Percentiles rank a stretch among this genome's conserved stretches.
Conservation (phyloP, 2,113 vertebrate species). For the Stigmatopora argus region DNA sequence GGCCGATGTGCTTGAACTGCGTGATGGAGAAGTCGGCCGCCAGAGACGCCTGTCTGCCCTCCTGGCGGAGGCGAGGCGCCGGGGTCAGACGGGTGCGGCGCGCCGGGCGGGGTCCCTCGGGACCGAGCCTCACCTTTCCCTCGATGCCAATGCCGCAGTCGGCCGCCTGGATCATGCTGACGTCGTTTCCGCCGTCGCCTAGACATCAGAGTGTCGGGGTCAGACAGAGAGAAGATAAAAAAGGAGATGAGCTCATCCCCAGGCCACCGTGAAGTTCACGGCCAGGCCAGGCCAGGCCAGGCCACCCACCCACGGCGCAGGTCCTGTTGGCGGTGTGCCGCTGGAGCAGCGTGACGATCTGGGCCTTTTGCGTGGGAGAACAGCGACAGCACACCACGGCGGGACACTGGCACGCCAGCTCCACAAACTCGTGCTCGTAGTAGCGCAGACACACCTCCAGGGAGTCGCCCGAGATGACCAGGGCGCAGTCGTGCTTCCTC, state of each 20-base stretch:
- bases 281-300: no score
- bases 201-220: no score
- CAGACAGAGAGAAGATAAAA: no score
- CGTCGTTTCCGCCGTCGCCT: conserved; percentile 98
- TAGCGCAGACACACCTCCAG: conserved; percentile 93
- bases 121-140: conserved; percentile 81
- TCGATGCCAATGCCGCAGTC: conserved; percentile 98
- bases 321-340: conserved; percentile 86
- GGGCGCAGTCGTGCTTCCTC: conserved; percentile 93
- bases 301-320: conserved; percentile 91
- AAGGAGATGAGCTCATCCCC: no score
- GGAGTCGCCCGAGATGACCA: conserved; percentile 95
- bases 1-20: conserved; percentile 90
- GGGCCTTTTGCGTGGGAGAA: conserved; percentile 95
- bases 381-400: conserved; percentile 96
- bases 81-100: no score
- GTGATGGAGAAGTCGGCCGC: conserved; percentile 97
- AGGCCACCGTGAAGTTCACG: no score
- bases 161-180: conserved; percentile 98
- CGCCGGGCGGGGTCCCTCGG: no score
- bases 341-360: conserved; percentile 85
- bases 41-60: conserved; percentile 93
- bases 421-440: conserved; percentile 94
- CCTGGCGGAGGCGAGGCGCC: conserved; percentile 60
- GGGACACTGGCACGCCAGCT: conserved; percentile 93